phyloP scores from a whole-genome alignment of 2,797 vertebrate species.

The Poeciliopsis presidionis region DNA sequence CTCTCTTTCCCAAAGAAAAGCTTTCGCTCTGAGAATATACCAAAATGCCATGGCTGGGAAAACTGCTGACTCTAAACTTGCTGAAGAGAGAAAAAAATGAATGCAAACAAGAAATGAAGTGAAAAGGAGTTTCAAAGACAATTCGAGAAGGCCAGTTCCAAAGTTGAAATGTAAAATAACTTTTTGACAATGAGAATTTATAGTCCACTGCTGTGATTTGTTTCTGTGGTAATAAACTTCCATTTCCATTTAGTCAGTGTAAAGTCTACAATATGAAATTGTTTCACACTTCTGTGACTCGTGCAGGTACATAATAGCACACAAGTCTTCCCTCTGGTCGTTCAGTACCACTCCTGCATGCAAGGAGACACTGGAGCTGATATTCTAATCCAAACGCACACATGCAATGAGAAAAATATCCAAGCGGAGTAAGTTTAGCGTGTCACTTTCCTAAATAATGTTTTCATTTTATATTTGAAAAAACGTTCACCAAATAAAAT shows the following conservation, averaged over 20 bases:
- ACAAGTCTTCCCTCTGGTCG: neutral
- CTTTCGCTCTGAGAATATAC: constrained; percentile 55
- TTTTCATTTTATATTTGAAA: too few relatives aligned
- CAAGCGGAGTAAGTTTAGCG: neutral
- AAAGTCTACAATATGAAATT: neutral
- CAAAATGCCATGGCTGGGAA: constrained; percentile 51
- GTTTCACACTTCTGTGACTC: neutral
- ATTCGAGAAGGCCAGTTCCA: neutral
- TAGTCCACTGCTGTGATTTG: neutral
- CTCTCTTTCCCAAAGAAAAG: constrained; percentile 13
- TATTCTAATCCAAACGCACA: neutral
- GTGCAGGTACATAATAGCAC: neutral
- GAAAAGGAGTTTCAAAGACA: neutral
- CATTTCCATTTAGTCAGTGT: neutral
- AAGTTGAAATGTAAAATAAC: neutral
- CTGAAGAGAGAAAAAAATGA: constrained; percentile 27
- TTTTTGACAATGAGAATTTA: neutral
- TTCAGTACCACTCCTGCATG: neutral
- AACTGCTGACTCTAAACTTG: constrained; percentile 56
- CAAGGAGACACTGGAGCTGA: neutral
- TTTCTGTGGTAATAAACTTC: neutral
- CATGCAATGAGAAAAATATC: neutral
- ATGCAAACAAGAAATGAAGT: neutral
- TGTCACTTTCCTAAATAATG: too few relatives aligned
- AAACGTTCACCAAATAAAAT: too few relatives aligned